Evolutionary conservation across 2,888 invertebrate genomes (phyloP).

Genomic region (Laothoe populi): DNA sequence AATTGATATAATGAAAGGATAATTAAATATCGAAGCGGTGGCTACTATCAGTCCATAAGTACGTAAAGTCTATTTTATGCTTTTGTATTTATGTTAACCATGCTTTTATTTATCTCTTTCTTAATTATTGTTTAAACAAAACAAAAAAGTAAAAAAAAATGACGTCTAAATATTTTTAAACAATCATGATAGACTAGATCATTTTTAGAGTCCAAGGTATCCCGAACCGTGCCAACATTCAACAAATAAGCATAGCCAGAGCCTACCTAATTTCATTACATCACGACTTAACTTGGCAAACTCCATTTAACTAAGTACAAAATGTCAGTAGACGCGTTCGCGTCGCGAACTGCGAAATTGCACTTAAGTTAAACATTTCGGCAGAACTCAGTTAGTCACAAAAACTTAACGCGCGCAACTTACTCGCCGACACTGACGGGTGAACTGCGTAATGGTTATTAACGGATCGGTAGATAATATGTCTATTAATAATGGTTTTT

Average conservation of each 20-base stretch:
- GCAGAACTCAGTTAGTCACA: slow-evolving; percentile 65
- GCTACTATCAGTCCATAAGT: too few relatives aligned
- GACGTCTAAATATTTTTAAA: too few relatives aligned
- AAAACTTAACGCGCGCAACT: slow-evolving; percentile 58
- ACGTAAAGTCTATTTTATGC: too few relatives aligned
- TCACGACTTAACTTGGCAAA: slow-evolving; percentile 44
- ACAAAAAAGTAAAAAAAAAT: too few relatives aligned
- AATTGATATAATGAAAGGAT: too few relatives aligned
- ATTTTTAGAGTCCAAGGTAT: neutral
- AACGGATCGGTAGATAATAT: neutral
- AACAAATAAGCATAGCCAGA: slow-evolving; percentile 7
- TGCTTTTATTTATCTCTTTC: too few relatives aligned
- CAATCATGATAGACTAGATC: neutral
- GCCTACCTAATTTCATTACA: slow-evolving; percentile 42
- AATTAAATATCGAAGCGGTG: too few relatives aligned
- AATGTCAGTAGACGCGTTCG: slow-evolving; percentile 44
- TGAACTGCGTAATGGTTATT: slow-evolving; percentile 24
- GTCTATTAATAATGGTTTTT: neutral
- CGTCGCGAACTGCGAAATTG: slow-evolving; percentile 56
- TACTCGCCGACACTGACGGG: slow-evolving; percentile 27
- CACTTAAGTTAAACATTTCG: slow-evolving; percentile 60
- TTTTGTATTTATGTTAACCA: too few relatives aligned
- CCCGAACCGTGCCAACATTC: neutral
- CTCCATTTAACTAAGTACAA: slow-evolving; percentile 49
- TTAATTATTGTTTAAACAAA: too few relatives aligned